A percentile compares a stretch with the other conserved stretches of the same genome.
Conservation (phyloP, 2,113 vertebrate species). For the Muntiacus muntjak region DNA sequence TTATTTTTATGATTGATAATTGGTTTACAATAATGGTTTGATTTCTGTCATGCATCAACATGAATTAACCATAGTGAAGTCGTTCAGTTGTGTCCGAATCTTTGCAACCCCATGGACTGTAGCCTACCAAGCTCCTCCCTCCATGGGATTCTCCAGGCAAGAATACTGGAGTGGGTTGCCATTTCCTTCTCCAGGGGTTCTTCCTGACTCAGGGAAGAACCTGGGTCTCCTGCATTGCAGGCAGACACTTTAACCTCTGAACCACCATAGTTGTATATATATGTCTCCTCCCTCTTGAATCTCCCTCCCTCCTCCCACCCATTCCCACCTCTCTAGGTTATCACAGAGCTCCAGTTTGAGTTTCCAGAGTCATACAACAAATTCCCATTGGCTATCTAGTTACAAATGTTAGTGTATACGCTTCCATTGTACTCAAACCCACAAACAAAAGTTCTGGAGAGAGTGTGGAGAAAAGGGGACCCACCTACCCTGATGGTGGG, state of each 20-base stretch:
- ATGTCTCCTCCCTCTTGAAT: background rate
- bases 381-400: background rate
- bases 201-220: no score
- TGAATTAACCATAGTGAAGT: background rate
- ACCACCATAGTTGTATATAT: background rate
- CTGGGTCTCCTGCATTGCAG: no score
- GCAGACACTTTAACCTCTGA: background rate
- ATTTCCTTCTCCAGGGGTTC: no score
- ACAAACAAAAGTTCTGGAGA: background rate
- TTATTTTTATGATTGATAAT: background rate
- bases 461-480: background rate
- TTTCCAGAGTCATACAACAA: background rate
- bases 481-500: background rate
- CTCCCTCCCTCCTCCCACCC: background rate
- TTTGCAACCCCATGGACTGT: no score
- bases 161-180: no score
- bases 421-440: background rate
- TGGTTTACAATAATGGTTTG: background rate
- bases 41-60: background rate
- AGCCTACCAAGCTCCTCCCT: no score
- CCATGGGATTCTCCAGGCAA: no score
- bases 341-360: background rate
- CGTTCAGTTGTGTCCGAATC: no score
- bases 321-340: background rate
- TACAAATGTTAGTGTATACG: fast-evolving